These are phyloP conservation scores for Sitta europaea DNA, from an alignment of 2,113 vertebrate genomes.

Conservation along the genomic window DNA sequence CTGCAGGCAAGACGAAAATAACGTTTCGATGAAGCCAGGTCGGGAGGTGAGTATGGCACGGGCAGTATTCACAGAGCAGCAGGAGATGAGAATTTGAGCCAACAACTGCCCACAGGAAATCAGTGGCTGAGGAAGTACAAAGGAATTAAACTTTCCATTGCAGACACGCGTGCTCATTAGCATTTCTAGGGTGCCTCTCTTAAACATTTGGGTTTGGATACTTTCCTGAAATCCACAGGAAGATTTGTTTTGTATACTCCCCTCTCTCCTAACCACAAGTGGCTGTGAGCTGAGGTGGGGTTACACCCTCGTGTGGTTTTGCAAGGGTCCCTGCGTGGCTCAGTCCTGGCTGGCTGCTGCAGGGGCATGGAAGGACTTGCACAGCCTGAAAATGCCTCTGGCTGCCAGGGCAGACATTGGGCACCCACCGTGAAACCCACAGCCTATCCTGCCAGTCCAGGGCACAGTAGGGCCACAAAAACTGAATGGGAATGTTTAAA, in stretches of 20 bases:
- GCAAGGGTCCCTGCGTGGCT: not conserved
- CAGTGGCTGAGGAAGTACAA: rapidly evolving
- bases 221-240: not conserved
- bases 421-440: not conserved
- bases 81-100: not conserved
- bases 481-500: not conserved
- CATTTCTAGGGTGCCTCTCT: not conserved
- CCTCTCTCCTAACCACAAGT: rapidly evolving
- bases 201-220: not conserved
- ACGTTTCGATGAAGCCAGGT: not conserved
- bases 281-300: not conserved
- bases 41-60: rapidly evolving
- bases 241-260: rapidly evolving
- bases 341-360: not conserved
- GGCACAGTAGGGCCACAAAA: not conserved
- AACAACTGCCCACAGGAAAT: not conserved
- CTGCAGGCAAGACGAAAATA: not conserved
- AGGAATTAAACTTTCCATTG: not conserved
- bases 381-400: not conserved
- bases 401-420: not conserved
- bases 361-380: not conserved
- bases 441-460: not conserved
- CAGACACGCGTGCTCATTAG: not conserved
- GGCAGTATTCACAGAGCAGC: no score
- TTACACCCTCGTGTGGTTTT: rapidly evolving